A percentile compares a stretch with the other conserved stretches of the same genome.
phyloP scores from a whole-genome alignment of 1,140 invertebrate species.

The Colletes gigas region DNA sequence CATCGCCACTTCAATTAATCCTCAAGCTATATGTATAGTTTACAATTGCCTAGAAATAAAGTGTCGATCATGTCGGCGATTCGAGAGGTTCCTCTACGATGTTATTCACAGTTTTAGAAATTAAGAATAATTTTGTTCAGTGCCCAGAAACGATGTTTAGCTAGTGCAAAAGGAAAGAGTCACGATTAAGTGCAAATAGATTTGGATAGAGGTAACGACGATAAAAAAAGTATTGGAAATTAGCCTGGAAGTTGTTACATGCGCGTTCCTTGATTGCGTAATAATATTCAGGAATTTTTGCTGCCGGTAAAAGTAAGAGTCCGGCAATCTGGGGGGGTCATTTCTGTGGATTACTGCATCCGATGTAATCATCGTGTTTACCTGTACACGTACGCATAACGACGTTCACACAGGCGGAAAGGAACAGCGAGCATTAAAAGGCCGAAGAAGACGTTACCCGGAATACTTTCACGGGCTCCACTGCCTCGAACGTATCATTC shows the following conservation, averaged over 20 bases:
- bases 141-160: no score
- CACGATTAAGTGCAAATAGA: no score
- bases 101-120: no score
- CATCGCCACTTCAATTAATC: no score
- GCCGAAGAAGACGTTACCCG: slow-evolving; percentile 38
- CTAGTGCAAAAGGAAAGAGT: no score
- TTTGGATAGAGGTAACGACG: neutral
- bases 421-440: neutral
- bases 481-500: slow-evolving; percentile 8
- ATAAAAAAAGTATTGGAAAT: neutral
- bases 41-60: no score
- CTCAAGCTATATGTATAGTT: no score
- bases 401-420: neutral
- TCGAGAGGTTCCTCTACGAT: no score
- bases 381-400: neutral
- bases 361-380: slow-evolving; percentile 12
- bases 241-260: no score
- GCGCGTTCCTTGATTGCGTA: slow-evolving; percentile 7
- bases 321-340: neutral
- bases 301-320: slow-evolving; percentile 19
- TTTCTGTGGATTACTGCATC: slow-evolving; percentile 35
- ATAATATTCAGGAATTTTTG: neutral
- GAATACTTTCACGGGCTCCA: slow-evolving; percentile 50
- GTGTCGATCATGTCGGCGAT: no score
- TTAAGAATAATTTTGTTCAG: no score